Conservation (phyloP, 2,113 vertebrate genomes). For the Pimephales promelas region DNA sequence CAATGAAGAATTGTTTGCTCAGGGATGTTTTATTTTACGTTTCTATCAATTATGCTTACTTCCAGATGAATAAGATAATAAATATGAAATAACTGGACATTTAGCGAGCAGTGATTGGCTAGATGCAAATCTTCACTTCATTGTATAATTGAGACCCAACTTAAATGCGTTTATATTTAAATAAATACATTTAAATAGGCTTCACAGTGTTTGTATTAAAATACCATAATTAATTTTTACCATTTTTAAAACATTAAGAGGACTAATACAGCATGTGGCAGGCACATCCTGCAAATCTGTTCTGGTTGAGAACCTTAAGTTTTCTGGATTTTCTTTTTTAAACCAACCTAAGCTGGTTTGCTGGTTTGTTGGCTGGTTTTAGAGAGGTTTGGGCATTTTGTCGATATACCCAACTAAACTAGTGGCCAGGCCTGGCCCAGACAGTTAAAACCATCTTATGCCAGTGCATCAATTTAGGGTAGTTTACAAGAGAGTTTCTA, state of each 20-base stretch:
- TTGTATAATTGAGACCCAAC: too few species aligned
- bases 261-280: neutral
- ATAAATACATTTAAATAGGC: too few species aligned
- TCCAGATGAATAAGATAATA: neutral
- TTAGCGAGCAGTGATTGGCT: neutral
- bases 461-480: neutral
- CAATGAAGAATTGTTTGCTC: neutral
- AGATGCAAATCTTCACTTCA: neutral
- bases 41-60: neutral
- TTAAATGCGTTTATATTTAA: neutral
- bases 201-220: neutral
- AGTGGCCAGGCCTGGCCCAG: neutral
- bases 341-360: neutral
- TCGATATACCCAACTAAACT: neutral
- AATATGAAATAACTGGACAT: neutral
- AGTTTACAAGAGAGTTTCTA: neutral
- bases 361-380: neutral
- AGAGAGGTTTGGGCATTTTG: neutral
- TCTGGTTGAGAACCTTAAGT: neutral
- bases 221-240: neutral
- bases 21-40: neutral
- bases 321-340: neutral
- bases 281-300: neutral
- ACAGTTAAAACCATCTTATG: neutral
- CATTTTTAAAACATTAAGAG: neutral